phyloP scores from a whole-genome alignment of 2,113 vertebrate genomes.

The Cephalopterus ornatus region DNA sequence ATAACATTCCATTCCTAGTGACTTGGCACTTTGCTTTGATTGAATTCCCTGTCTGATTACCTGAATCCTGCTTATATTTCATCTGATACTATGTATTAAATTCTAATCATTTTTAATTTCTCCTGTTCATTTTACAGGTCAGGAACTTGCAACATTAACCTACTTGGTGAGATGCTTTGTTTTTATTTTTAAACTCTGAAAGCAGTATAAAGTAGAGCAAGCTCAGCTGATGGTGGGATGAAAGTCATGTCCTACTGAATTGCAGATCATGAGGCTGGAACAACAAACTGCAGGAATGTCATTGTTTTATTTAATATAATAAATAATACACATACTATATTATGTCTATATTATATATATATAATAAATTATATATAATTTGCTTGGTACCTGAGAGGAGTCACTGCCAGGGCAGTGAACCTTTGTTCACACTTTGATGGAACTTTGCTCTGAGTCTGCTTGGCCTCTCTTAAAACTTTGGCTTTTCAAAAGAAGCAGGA shows the following conservation, averaged over 20 bases:
- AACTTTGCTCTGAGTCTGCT: not conserved
- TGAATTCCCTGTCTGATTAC: not conserved
- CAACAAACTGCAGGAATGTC: not conserved
- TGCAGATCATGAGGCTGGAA: not conserved
- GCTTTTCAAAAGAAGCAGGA: not conserved
- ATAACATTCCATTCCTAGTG: not conserved
- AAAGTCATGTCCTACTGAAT: not conserved
- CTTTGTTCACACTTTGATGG: not conserved
- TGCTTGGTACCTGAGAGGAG: not conserved
- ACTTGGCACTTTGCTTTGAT: not conserved
- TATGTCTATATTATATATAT: too few species aligned
- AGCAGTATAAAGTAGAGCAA: not conserved
- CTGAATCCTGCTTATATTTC: not conserved
- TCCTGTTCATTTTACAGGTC: conserved; percentile 73
- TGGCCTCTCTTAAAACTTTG: not conserved
- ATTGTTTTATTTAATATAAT: not conserved
- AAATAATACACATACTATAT: too few species aligned
- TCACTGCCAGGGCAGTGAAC: not conserved
- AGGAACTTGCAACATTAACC: conserved; percentile 88
- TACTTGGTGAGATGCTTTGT: conserved; percentile 81
- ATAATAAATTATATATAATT: not conserved
- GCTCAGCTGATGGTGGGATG: not conserved
- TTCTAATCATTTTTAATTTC: not conserved
- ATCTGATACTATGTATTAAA: not conserved
- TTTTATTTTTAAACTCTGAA: not conserved